Evolutionary conservation across 1,140 invertebrate genomes (phyloP).

Genomic region (Andricus grossulariae): DNA sequence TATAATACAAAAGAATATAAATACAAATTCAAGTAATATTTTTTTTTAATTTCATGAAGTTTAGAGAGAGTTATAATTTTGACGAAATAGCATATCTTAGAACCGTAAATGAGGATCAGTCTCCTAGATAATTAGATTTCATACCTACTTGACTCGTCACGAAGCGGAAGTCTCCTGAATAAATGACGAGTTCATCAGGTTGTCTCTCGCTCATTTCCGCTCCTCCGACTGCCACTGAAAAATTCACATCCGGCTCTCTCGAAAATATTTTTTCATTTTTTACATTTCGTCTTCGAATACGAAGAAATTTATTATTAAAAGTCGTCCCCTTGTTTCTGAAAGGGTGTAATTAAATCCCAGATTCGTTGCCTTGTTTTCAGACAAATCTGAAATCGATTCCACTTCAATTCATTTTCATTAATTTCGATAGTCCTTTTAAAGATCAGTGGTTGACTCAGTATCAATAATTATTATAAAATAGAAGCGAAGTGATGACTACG

Average conservation of each 20-base stretch:
- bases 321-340: not conserved
- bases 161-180: conserved; percentile 63
- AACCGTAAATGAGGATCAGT: not conserved
- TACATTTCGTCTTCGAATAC: conserved; percentile 42
- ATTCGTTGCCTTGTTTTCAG: not conserved
- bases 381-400: not conserved
- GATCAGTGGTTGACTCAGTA: no score
- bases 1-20: no score
- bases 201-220: conserved; percentile 69
- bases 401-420: no score
- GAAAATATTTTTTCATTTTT: conserved; percentile 51
- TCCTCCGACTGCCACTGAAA: conserved; percentile 49
- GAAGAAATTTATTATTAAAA: conserved; percentile 58
- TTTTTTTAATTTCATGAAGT: not conserved
- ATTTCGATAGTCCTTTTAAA: no score
- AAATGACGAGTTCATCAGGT: conserved; percentile 64
- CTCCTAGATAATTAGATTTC: conserved; percentile 46
- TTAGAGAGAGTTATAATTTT: not conserved
- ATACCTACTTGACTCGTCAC: conserved; percentile 49
- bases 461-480: no score
- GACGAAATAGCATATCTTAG: not conserved
- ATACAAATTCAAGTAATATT: not conserved
- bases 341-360: conserved; percentile 5
- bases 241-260: conserved; percentile 58
- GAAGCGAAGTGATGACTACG: no score